These are phyloP conservation scores for Hyles lineata DNA, from an alignment of 2,888 invertebrate genomes.

Conservation along the genomic window DNA sequence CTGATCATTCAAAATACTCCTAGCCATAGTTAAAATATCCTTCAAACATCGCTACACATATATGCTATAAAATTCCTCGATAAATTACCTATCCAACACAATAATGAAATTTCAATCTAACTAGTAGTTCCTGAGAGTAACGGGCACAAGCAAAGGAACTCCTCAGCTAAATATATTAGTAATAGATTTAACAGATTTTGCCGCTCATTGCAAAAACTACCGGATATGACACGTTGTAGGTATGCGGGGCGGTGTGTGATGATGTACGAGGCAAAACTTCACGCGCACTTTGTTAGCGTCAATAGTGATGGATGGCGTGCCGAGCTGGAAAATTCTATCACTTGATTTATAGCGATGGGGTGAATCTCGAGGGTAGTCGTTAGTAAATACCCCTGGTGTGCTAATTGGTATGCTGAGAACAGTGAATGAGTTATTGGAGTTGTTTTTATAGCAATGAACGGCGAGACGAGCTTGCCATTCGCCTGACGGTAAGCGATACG, in stretches of 20 bases:
- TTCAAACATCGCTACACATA: no score
- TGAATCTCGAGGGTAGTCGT: constrained; percentile 2
- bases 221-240: constrained; percentile 44
- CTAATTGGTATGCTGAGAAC: constrained; percentile 5
- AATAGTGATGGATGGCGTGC: constrained; percentile 62
- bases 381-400: background rate
- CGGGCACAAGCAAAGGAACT: no score
- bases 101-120: no score
- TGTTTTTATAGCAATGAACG: no score
- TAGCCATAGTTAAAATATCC: no score
- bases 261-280: constrained; percentile 65
- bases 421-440: background rate
- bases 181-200: background rate
- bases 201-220: constrained; percentile 30
- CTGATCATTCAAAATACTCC: no score
- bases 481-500: no score
- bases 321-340: constrained; percentile 62
- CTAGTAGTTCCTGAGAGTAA: no score
- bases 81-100: no score
- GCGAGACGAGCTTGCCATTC: no score
- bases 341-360: constrained; percentile 57
- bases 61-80: no score
- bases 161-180: no score
- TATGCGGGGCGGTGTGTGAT: constrained; percentile 62
- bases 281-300: constrained; percentile 61